These are phyloP conservation scores for Heliangelus exortis DNA, from an alignment of 2,797 vertebrate species.

Conservation along the genomic window DNA sequence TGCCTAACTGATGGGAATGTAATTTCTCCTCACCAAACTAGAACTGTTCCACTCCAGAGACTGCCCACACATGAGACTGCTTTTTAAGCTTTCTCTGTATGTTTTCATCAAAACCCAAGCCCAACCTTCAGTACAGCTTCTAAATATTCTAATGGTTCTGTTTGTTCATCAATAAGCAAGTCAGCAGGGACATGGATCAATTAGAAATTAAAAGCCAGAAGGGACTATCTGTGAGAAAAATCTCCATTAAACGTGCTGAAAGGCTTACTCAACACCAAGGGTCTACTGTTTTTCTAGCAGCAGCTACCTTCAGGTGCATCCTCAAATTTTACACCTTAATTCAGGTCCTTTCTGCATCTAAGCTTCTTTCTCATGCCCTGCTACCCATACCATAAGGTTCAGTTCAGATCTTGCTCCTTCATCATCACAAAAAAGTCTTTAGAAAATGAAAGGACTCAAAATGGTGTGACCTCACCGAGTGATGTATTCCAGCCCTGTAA, in stretches of 20 bases:
- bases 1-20: background rate
- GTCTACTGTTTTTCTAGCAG: background rate
- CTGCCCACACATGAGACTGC: background rate
- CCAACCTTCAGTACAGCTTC: background rate
- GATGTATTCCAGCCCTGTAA: background rate
- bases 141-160: background rate
- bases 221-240: background rate
- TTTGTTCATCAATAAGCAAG: background rate
- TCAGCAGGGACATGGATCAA: background rate
- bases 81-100: background rate
- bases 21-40: background rate
- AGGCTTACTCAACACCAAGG: background rate
- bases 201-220: constrained; percentile 25
- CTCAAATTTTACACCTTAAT: constrained; percentile 13
- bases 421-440: background rate
- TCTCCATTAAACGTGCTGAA: constrained; percentile 7
- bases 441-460: background rate
- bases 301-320: constrained; percentile 38
- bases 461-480: background rate
- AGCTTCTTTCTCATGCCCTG: background rate
- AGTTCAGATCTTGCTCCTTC: background rate
- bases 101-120: background rate
- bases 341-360: background rate
- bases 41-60: background rate
- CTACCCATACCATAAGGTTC: background rate